Percentiles rank a stretch among this genome's conserved stretches.
These are phyloP conservation scores for Coelinius sp. DNA, from an alignment of 2,888 invertebrate genomes.

Conservation along the genomic window DNA sequence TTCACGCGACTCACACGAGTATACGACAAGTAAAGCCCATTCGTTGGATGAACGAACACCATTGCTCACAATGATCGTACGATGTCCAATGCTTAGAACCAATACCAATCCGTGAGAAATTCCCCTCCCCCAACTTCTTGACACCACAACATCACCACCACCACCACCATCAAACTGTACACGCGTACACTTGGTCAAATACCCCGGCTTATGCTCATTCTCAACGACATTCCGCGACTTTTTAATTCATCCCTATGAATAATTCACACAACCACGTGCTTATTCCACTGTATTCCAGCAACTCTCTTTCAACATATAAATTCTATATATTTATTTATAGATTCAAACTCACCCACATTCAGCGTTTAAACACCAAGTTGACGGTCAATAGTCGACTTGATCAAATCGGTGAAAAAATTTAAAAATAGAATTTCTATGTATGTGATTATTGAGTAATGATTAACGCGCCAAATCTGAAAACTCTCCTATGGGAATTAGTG, in stretches of 20 bases:
- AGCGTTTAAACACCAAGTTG: background rate
- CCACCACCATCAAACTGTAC: background rate
- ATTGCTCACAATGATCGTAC: slow-evolving; percentile 17
- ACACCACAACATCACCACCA: background rate
- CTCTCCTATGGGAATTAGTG: background rate
- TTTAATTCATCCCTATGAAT: slow-evolving; percentile 19
- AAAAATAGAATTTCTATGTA: background rate
- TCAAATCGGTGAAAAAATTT: background rate
- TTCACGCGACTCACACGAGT: background rate
- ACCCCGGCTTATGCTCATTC: slow-evolving; percentile 13
- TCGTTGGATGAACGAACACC: background rate
- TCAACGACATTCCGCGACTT: slow-evolving; percentile 1
- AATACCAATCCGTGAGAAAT: slow-evolving; percentile 17
- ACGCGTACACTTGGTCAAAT: slow-evolving; percentile 15
- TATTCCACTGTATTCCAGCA: background rate
- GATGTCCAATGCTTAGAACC: slow-evolving; percentile 11
- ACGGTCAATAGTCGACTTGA: background rate
- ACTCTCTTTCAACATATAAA: background rate
- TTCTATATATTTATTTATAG: background rate
- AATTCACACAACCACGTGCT: slow-evolving; percentile 11
- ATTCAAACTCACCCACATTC: background rate
- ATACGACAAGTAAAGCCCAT: background rate
- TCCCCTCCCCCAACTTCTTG: background rate
- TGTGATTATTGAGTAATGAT: background rate
- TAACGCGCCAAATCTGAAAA: background rate